phyloP scores from a whole-genome alignment of 2,797 vertebrate genomes.

The Ispidina picta region DNA sequence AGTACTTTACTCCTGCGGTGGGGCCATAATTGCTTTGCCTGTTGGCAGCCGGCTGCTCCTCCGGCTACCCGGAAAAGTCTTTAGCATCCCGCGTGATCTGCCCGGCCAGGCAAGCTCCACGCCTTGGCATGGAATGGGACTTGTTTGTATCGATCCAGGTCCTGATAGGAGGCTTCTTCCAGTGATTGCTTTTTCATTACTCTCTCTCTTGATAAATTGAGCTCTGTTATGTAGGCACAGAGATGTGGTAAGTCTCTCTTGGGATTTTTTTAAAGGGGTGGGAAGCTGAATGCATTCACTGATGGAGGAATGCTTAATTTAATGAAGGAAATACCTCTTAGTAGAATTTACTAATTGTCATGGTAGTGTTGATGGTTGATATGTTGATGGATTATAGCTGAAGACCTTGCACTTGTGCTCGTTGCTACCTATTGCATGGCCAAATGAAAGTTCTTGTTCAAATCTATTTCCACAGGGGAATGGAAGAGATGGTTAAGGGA shows the following conservation, averaged over 20 bases:
- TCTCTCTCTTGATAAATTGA: not conserved
- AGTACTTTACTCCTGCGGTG: rapidly evolving
- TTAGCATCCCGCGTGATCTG: not conserved
- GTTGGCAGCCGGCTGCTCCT: not conserved
- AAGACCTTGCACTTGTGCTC: not conserved
- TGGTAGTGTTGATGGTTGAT: not conserved
- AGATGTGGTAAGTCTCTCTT: not conserved
- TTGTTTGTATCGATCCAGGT: not conserved
- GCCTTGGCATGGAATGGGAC: not conserved
- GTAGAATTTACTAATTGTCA: not conserved
- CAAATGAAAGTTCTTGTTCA: not conserved
- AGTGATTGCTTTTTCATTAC: not conserved
- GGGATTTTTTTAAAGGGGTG: not conserved
- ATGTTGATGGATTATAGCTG: not conserved
- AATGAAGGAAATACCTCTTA: not conserved
- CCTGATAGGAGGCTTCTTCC: not conserved
- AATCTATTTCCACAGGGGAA: not conserved
- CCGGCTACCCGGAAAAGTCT: not conserved
- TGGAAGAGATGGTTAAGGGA: not conserved
- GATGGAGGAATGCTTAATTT: not conserved
- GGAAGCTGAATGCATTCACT: not conserved
- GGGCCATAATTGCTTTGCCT: not conserved
- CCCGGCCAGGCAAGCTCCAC: not conserved
- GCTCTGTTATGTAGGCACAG: not conserved
- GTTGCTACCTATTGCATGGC: not conserved